These are phyloP conservation scores for Petromus typicus DNA, from an alignment of 2,113 vertebrate genomes.

Conservation along the genomic window DNA sequence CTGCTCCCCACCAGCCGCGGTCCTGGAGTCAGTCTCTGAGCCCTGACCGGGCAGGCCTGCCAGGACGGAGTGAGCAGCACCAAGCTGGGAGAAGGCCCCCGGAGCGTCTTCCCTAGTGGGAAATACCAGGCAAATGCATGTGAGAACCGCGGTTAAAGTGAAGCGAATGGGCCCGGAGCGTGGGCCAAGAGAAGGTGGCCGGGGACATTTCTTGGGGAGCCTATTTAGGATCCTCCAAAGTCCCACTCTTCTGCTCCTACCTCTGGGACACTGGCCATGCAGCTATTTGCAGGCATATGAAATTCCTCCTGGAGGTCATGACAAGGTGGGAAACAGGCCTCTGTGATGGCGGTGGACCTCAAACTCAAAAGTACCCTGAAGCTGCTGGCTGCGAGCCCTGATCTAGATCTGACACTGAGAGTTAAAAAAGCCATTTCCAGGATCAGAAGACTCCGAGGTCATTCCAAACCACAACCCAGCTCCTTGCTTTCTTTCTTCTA, in stretches of 20 bases:
- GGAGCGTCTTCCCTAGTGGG: neutral
- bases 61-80: neutral
- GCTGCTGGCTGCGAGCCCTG: neutral
- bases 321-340: too few relatives aligned
- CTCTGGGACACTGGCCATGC: neutral
- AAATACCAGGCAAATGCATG: neutral
- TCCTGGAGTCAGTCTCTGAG: neutral
- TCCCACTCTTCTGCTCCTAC: neutral
- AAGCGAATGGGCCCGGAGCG: neutral
- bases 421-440: accelerated
- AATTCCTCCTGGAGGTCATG: neutral
- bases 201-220: neutral
- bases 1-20: neutral
- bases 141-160: neutral
- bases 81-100: neutral
- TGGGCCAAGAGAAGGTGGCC: neutral
- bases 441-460: neutral
- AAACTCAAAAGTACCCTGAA: neutral
- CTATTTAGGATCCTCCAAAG: neutral
- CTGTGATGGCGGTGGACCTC: neutral
- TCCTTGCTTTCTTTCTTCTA: neutral
- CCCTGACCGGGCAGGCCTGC: neutral
- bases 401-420: neutral
- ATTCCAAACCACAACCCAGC: neutral
- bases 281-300: neutral